A percentile compares a stretch with the other conserved stretches of the same genome.
Evolutionary conservation across 2,888 invertebrate species (phyloP).

Genomic region (Drosophila tripunctata): DNA sequence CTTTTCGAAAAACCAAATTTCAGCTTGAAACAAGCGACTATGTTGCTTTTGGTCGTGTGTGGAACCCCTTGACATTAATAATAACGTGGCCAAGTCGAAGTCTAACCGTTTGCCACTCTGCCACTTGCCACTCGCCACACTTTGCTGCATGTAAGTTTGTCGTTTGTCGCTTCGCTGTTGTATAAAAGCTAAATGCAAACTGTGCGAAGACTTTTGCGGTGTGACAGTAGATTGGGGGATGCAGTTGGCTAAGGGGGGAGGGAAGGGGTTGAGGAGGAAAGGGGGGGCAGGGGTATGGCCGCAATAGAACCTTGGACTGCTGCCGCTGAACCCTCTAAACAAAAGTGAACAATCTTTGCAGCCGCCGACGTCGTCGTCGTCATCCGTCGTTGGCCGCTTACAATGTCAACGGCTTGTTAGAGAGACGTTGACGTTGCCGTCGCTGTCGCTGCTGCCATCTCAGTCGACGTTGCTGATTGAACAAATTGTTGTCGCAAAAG

Average conservation of each 20-base stretch:
- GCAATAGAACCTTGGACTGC: constrained; percentile 69
- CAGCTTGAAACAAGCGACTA: constrained; percentile 11
- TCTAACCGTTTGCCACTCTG: constrained; percentile 8
- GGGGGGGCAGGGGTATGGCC: constrained; percentile 38
- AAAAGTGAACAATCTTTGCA: constrained; percentile 66
- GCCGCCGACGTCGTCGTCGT: constrained; percentile 35
- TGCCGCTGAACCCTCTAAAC: constrained; percentile 59
- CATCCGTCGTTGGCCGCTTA: constrained; percentile 65
- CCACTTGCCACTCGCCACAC: not conserved
- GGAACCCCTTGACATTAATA: constrained; percentile 80
- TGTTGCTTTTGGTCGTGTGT: constrained; percentile 66
- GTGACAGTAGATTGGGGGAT: too few species aligned
- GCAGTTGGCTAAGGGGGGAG: not conserved
- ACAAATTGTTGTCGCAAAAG: constrained; percentile 1
- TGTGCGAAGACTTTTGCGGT: too few species aligned
- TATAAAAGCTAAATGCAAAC: constrained; percentile 26
- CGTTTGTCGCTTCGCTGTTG: constrained; percentile 1
- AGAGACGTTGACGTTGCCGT: constrained; percentile 17
- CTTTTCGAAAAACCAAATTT: constrained; percentile 52
- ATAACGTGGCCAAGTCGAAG: constrained; percentile 63
- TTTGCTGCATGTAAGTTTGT: constrained; percentile 10
- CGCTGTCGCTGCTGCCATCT: not conserved
- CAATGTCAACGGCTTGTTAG: constrained; percentile 72
- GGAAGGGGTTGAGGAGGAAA: not conserved
- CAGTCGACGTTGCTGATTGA: constrained; percentile 26